Base-by-base conservation (phyloP, 2,797 vertebrate genomes). In the Danio jaintianensis region DNA sequence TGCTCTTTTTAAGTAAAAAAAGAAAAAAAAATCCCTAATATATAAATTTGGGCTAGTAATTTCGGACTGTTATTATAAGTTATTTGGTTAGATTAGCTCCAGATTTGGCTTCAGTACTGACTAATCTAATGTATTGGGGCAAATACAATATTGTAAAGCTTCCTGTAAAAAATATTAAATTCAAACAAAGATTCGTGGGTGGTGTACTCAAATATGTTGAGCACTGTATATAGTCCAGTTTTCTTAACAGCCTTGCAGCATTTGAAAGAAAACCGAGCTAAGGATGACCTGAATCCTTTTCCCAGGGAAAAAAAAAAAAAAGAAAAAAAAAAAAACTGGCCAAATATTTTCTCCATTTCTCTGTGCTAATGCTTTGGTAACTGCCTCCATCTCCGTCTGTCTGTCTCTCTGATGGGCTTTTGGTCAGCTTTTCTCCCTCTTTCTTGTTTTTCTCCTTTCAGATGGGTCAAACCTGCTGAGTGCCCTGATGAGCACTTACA, bases 351-450 rank as follows among this genome's bases (percentile, higher is more conserved):
- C 7, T 47, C 15, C n/a, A 61, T 59, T 50, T 53, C 55, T 69
- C 22, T 78, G 12, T 22, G 29, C 13, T 61, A 69, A 78, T 22
- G 43, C 29, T 68, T 42, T 78, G 58, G 22, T 68, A 68, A 59
- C 22, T 13, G 53, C 52, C 75, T 58, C 53, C 16, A 18, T 68
- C 22, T 47, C 8, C 7, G 0, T 45, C 69, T 68, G 15, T 69
- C 53, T 38, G 20, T 78, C 8, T 36, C 12, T 18, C 70, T 73
- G 69, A 55, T 61, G 36, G 10, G 40, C 20, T n/a, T n/a, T n/a
- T 47, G 22, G 61, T 50, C 63, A 36, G 13, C 45, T 42, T 53
- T 76, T 20, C n/a, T 69, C 16, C 15, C 10, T 4, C 9, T 50
- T n/a, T 71, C 18, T 52, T 36, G n/a, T 59, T 43, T 55, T n/a